Evolutionary conservation across 2,888 invertebrate species (phyloP), one percentile per base, ranked within the genome.

Genomic region (Pseudococcus jackbeardsleyi): DNA sequence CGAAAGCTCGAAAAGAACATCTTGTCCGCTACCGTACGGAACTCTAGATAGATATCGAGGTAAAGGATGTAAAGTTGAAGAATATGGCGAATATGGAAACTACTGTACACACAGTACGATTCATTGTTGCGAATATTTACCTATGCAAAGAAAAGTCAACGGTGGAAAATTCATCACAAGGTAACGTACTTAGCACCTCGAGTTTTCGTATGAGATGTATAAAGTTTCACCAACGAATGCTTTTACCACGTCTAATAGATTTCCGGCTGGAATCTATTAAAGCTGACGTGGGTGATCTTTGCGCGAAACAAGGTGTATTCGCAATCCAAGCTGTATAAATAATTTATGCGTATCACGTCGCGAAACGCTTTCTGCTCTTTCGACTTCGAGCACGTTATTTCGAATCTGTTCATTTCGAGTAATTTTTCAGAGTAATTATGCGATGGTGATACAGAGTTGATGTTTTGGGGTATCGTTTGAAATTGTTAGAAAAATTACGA

Each of bases 341-440:
- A 77, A 77, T 77, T 77, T 77, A 77, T 77, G 77, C 77, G 77
- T 77, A 77, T 77, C 77, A 77, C 77, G 77, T 77, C 77, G 77
- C 77, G 77, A 77, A 77, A 77, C 77, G 77, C 77, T 77, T 77
- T 77, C 77, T 77, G 77, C 77, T 72, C 33, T 77, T 77, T 77
- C 77, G 33, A 42, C 77, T 68, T 64, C n/a, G 33, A 72, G 72
- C 26, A 15, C 33, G 22, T 8, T 22, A 42, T 42, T 42, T 42
- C 7, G 42, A 42, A 42, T 42, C 42, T 42, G 42, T 42, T 42
- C 42, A 42, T 42, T 72, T 39, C 33, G 33, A 50, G 50, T 9
- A 42, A 42, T 42, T 42, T 50, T 22, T 19, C 33, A 72, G 22
- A 39, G 72, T 72, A 72, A 72, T 42, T 42, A 42, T 42, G 42